Base-by-base conservation (phyloP, 2,113 vertebrate species). In the Balaeniceps rex region DNA sequence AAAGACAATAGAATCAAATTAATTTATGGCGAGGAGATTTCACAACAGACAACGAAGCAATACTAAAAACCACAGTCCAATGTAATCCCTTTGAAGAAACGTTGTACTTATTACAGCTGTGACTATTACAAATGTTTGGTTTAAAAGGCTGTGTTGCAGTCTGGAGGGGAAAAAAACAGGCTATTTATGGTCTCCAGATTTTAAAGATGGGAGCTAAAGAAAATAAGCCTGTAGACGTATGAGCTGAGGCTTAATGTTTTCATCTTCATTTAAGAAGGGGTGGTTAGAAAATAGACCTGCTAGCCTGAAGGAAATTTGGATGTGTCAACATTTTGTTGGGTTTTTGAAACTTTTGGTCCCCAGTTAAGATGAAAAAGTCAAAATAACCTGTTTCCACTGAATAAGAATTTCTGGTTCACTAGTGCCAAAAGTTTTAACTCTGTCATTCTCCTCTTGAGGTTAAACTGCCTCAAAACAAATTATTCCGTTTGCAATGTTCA, bases 111-210 rank as follows among this genome's bases (percentile, higher is more conserved):
- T 92, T 96, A 94, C 75, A 83, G 84, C 95, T 96, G 76, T 88
- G 90, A 84, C 24, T 77, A 88, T 90, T 96, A 92, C 93, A 90
- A 94, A 95, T 97, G 92, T 91, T 97, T 97, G 89, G 74, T 93
- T 97, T 96, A 57, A 97, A 96, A 95, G 63, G 68, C 90, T 91
- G 79, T 71, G 79, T 94, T 94, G 88, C 77, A 94, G 94, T 64
- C 82, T 93, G 69, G 70, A 91, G 89, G 76, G 40, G 40, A 58
- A 74, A 65, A 93, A 80, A 58, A 6, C 51, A 46, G 85, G 80
- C 94, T 97, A 95, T 94, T 97, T 97, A 96, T 94, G 91, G 91
- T 76, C 89, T 94, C 72, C 91, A 96, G 76, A 94, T 97, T 97
- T 97, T 93, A 89, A 94, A 90, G 91, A 93, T 91, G 94, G 81